These are phyloP conservation scores for Frankliniella fusca DNA, from an alignment of 2,888 invertebrate genomes.

Conservation along the genomic window DNA sequence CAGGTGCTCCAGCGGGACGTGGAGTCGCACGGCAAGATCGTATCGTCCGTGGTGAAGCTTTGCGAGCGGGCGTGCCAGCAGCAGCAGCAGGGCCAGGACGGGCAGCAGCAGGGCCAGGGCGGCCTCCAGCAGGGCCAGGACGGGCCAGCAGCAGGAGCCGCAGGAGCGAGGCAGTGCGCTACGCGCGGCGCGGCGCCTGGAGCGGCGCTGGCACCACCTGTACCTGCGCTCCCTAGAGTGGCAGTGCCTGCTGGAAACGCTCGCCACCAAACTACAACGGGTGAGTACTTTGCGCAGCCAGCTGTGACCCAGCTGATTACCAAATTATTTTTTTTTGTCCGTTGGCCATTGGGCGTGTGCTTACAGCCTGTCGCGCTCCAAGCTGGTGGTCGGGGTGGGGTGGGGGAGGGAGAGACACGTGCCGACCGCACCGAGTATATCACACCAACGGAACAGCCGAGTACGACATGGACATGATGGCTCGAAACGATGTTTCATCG, in stretches of 20 bases:
- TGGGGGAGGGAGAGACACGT: too few species aligned
- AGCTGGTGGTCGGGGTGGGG: too few species aligned
- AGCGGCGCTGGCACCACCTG: slow-evolving; percentile 84
- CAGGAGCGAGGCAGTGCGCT: slow-evolving; percentile 42
- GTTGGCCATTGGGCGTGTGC: too few species aligned
- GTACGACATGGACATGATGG: too few species aligned
- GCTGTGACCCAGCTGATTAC: too few species aligned
- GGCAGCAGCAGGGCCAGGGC: slow-evolving; percentile 49
- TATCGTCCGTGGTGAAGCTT: slow-evolving; percentile 70
- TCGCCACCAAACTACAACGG: slow-evolving; percentile 59
- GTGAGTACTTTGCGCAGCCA: neutral
- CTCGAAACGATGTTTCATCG: too few species aligned
- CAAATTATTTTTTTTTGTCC: too few species aligned
- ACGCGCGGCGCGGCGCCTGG: slow-evolving; percentile 65
- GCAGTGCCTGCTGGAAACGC: slow-evolving; percentile 84
- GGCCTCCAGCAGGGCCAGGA: slow-evolving; percentile 47
- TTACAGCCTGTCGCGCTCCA: too few species aligned
- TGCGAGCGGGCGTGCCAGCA: slow-evolving; percentile 60
- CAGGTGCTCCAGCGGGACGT: slow-evolving; percentile 91
- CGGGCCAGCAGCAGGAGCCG: slow-evolving; percentile 38
- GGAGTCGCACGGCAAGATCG: slow-evolving; percentile 83
- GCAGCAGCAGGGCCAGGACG: slow-evolving; percentile 41
- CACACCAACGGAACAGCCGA: too few species aligned
- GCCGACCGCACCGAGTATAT: too few species aligned
- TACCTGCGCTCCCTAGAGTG: slow-evolving; percentile 87